phyloP scores from a whole-genome alignment of 2,888 invertebrate genomes.

The Leptinotarsa tumamoca region DNA sequence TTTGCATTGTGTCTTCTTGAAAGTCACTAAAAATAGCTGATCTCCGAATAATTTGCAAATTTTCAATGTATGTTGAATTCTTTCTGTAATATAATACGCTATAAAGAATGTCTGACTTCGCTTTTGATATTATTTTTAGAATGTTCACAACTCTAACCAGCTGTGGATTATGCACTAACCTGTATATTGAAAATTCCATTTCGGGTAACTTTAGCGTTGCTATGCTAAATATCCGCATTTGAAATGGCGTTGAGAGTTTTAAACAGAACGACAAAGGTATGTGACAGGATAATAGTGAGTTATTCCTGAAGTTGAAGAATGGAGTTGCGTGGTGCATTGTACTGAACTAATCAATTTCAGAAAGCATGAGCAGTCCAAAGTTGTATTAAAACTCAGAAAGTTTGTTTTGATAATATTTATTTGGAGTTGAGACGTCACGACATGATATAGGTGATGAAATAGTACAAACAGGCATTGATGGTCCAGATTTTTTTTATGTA shows the following conservation, averaged over 20 bases:
- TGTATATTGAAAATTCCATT: neutral
- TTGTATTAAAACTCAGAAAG: conserved; percentile 14
- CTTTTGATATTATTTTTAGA: neutral
- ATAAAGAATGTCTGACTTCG: neutral
- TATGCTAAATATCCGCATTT: conserved; percentile 16
- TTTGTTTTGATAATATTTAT: conserved; percentile 2
- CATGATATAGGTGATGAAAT: neutral
- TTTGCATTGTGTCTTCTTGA: too few species aligned
- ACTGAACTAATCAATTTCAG: conserved; percentile 17
- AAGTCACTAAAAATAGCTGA: too few species aligned
- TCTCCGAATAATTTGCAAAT: too few species aligned
- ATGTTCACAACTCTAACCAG: neutral
- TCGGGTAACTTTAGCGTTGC: conserved; percentile 3
- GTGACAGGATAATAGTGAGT: conserved; percentile 20
- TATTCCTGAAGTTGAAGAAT: conserved; percentile 15
- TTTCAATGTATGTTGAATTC: too few species aligned
- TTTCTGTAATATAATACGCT: too few species aligned
- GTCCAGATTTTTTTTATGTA: too few species aligned
- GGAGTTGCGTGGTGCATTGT: conserved; percentile 10
- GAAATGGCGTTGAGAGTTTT: conserved; percentile 15
- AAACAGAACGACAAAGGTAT: conserved; percentile 14
- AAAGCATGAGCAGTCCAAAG: neutral
- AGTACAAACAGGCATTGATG: too few species aligned
- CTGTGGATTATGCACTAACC: neutral
- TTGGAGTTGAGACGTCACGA: neutral